A percentile compares a stretch with the other conserved stretches of the same genome.
Evolutionary conservation across 2,888 invertebrate species (phyloP).

Genomic region (Neoascia interrupta): DNA sequence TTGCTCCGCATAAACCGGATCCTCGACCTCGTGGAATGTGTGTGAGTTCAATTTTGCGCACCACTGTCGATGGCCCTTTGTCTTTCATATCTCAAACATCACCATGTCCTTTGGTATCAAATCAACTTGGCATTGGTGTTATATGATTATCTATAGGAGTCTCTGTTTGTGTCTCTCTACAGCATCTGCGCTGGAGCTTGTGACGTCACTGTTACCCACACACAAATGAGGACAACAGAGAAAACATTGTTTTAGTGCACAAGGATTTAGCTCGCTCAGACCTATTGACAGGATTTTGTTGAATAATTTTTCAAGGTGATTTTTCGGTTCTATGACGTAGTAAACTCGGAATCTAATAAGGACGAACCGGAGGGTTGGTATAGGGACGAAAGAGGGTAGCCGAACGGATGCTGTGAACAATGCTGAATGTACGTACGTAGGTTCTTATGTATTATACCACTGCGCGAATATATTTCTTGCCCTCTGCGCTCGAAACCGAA

Average conservation of each 20-base stretch:
- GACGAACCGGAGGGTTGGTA: neutral
- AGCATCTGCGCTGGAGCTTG: conserved; percentile 68
- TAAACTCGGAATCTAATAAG: neutral
- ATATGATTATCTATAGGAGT: too few species aligned
- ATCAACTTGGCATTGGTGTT: too few species aligned
- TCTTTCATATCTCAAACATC: too few species aligned
- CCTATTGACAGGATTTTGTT: neutral
- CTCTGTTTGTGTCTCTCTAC: conserved; percentile 8
- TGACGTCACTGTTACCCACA: conserved; percentile 57
- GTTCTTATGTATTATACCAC: neutral
- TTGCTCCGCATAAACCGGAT: neutral
- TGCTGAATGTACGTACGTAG: neutral
- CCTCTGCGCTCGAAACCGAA: neutral
- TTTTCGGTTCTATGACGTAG: conserved; percentile 42
- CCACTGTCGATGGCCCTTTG: neutral
- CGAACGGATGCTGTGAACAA: neutral
- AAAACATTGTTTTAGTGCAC: neutral
- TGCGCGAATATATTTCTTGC: too few species aligned
- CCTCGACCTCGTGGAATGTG: conserved; percentile 1
- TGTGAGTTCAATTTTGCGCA: conserved; percentile 9
- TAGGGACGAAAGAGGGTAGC: conserved; percentile 6
- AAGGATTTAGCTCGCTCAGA: conserved; percentile 3
- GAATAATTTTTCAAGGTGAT: conserved; percentile 51
- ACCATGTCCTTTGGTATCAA: too few species aligned
- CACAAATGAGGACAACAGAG: conserved; percentile 21